phyloP scores from a whole-genome alignment of 1,140 invertebrate species.

The Nasonia giraulti region DNA sequence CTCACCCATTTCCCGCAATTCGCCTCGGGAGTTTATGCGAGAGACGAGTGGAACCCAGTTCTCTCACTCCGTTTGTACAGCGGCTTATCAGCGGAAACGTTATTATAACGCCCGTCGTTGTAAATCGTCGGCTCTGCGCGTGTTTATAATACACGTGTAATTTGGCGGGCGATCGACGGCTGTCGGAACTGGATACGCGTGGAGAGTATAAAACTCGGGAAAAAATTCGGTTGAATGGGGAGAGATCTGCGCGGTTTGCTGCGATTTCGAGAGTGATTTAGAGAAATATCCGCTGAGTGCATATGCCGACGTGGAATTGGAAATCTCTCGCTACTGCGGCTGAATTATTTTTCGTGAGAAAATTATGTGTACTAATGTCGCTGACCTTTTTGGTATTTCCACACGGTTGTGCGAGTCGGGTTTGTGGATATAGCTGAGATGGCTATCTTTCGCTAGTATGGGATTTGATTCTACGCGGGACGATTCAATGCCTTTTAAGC shows the following conservation, averaged over 20 bases:
- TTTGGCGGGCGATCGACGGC: no score
- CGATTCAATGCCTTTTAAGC: no score
- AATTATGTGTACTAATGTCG: conserved; percentile 38
- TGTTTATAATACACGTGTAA: no score
- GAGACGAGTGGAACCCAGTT: not conserved
- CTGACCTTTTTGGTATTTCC: conserved; percentile 26
- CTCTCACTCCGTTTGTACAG: not conserved
- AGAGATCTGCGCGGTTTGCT: no score
- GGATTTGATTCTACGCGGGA: no score
- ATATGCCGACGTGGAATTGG: not conserved
- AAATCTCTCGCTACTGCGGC: not conserved
- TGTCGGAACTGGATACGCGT: no score
- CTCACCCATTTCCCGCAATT: conserved; percentile 20
- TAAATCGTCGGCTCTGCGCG: no score
- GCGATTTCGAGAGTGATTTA: not conserved
- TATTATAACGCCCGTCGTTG: not conserved
- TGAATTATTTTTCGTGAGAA: conserved; percentile 20
- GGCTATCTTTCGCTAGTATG: not conserved
- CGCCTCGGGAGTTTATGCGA: no score
- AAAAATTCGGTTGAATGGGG: no score
- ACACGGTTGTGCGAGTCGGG: not conserved
- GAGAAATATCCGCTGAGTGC: not conserved
- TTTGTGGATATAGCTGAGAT: not conserved
- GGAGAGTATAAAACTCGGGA: no score
- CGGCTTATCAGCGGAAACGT: conserved; percentile 23